Percentiles rank a stretch among this genome's conserved stretches.
phyloP scores from a whole-genome alignment of 2,797 vertebrate genomes.

The Erethizon dorsatum region DNA sequence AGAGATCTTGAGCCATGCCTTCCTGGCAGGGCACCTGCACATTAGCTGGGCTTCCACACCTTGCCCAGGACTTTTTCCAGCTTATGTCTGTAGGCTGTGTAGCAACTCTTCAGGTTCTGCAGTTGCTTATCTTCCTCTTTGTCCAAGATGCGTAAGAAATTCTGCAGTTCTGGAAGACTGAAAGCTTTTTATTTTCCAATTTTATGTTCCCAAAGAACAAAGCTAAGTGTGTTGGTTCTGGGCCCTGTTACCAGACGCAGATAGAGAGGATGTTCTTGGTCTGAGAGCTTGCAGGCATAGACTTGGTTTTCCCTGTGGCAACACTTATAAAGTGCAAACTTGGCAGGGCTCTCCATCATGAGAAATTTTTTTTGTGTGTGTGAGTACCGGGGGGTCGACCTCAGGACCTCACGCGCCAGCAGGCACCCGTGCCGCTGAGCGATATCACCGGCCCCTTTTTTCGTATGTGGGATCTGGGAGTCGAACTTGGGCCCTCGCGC shows the following conservation, averaged over 20 bases:
- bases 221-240: conserved; percentile 94
- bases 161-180: conserved; percentile 96
- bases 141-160: conserved; percentile 97
- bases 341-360: conserved; percentile 96
- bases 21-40: conserved; percentile 70
- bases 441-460: too few relatives aligned
- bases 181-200: conserved; percentile 98
- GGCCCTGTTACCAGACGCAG: conserved; percentile 97
- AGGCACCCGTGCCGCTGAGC: too few relatives aligned
- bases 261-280: conserved; percentile 96
- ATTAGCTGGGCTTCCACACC: conserved; percentile 89
- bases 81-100: conserved; percentile 92
- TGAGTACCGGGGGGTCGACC: too few relatives aligned
- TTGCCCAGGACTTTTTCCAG: conserved; percentile 95
- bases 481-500: too few relatives aligned
- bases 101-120: conserved; percentile 92
- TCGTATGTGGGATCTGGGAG: too few relatives aligned
- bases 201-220: conserved; percentile 97
- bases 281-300: conserved; percentile 96
- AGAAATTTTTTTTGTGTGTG: too few relatives aligned
- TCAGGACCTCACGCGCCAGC: too few relatives aligned
- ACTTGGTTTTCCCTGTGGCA: conserved; percentile 97
- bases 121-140: conserved; percentile 97
- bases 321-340: conserved; percentile 98
- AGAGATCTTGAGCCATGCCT: conserved; percentile 61